A percentile compares a stretch with the other conserved stretches of the same genome.
Conservation (phyloP, 2,113 vertebrate genomes). For the Numida meleagris region DNA sequence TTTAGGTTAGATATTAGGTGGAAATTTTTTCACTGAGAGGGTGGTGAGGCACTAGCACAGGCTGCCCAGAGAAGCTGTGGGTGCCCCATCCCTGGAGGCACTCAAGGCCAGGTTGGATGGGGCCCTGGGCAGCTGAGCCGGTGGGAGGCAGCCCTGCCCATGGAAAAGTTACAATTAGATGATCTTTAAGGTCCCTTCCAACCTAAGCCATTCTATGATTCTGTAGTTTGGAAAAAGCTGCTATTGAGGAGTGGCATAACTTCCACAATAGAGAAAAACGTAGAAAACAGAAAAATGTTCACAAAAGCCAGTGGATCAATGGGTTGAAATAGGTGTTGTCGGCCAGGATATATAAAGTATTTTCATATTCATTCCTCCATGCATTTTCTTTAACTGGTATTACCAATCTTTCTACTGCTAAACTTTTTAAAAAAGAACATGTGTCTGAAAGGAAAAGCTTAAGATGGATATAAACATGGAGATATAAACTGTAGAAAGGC, state of each 20-base stretch:
- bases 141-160: too few species aligned
- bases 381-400: not conserved
- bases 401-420: not conserved
- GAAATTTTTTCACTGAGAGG: too few species aligned
- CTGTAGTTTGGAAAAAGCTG: not conserved
- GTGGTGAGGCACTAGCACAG: too few species aligned
- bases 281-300: not conserved
- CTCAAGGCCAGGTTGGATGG: too few species aligned
- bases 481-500: not conserved
- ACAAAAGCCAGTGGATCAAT: not conserved
- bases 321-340: not conserved
- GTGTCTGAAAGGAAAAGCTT: not conserved
- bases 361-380: not conserved
- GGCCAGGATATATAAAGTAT: not conserved
- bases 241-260: not conserved
- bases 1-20: too few species aligned
- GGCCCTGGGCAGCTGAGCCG: too few species aligned
- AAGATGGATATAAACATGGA: not conserved
- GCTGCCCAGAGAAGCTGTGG: too few species aligned
- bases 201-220: too few species aligned
- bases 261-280: not conserved
- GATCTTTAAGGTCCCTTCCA: too few species aligned
- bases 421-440: not conserved
- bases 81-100: too few species aligned
- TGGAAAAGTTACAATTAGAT: too few species aligned